Conservation (phyloP, 1,140 invertebrate genomes). For the Conus betulinus region DNA sequence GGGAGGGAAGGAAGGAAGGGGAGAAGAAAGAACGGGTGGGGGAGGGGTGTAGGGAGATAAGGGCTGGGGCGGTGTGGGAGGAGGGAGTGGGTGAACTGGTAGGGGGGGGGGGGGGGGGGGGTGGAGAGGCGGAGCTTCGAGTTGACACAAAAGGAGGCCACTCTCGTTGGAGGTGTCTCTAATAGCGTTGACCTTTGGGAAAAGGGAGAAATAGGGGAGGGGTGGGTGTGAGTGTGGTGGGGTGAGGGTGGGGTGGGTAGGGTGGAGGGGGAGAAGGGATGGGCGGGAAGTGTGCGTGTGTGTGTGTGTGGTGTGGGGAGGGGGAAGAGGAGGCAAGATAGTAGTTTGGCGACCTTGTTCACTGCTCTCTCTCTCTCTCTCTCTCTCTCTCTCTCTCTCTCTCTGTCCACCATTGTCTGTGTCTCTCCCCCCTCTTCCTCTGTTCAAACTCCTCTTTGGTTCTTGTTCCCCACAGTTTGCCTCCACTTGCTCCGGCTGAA, state of each 20-base stretch:
- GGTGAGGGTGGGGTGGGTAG: neutral
- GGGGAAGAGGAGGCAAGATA: neutral
- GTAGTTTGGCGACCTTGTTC: neutral
- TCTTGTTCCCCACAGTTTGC: no score
- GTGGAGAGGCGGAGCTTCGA: no score
- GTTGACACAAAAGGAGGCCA: neutral
- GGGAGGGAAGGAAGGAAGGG: no score
- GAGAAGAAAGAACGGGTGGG: no score
- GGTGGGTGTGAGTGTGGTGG: neutral
- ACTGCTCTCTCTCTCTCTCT: neutral
- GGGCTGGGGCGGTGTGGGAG: no score
- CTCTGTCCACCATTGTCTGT: neutral
- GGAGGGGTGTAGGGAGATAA: no score
- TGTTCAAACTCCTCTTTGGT: no score
- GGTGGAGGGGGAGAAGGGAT: neutral
- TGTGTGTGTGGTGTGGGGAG: neutral
- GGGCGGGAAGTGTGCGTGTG: neutral
- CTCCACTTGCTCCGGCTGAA: no score
- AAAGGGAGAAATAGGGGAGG: constrained; percentile 4
- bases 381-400: neutral
- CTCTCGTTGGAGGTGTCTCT: neutral
- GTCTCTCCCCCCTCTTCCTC: no score
- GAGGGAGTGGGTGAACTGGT: no score
- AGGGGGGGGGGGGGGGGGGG: no score
- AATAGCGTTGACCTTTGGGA: neutral